Base-by-base conservation (phyloP, 2,113 vertebrate species). In the Lepisosteus oculatus region DNA sequence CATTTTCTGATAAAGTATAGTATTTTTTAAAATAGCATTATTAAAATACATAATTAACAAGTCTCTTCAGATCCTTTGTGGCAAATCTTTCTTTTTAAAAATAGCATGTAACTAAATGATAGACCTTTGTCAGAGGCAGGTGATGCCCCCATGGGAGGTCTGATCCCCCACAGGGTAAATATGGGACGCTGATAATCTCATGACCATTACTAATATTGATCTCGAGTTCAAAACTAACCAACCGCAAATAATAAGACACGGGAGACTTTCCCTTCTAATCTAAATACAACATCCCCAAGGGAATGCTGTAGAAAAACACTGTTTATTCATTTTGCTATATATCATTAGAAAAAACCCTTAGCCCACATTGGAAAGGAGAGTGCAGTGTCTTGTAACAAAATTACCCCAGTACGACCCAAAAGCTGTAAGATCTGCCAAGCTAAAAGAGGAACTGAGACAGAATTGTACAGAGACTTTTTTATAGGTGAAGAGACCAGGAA, bases 331-430 rank as follows among this genome's bases (percentile, higher is more conserved):
- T 44, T 43, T 59, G 42, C 41, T 54, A 6, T 43, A n/a, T 47
- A 9, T 17, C 12, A 64, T 54, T 55, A 41, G 44, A 54, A 64
- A 73, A 59, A 51, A 51, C 66, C 68, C 54, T 55, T 70, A 56
- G 15, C 59, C 57, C 42, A 57, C 51, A 47, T n/a, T 65, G 68
- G 61, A 74, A 57, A 45, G 43, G 15, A 43, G 69, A 45, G 15
- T 65, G 70, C 70, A 72, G 43, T 56, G 70, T 64, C 8, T 29
- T 59, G 62, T n/a, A 74, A 62, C 55, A 65, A 61, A 76, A 70
- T 76, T 67, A 65, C 51, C 63, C 51, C 7, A 41, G 11, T 43
- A 8, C 63, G 61, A 71, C 69, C 45, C n/a, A 57, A 14, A 13
- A 59, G 56, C 55, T 57, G 11, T 44, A 51, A 57, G 45, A 64